Evolutionary conservation across 2,797 vertebrate genomes (phyloP).

Genomic region (Scyliorhinus canicula): DNA sequence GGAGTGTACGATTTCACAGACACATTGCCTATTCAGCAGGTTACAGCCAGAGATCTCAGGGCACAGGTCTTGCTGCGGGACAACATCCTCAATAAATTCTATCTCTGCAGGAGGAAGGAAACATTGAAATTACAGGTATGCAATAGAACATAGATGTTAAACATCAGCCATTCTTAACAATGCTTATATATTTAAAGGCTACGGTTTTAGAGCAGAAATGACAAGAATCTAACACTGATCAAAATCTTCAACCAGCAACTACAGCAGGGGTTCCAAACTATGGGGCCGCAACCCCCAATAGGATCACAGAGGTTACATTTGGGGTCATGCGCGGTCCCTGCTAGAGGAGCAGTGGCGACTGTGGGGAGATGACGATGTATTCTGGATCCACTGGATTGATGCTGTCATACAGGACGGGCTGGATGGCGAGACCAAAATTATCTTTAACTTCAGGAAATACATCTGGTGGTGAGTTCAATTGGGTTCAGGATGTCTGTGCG

Average conservation of each 20-base stretch:
- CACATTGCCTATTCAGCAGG: constrained; percentile 55
- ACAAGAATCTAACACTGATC: not conserved
- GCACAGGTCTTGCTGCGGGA: constrained; percentile 60
- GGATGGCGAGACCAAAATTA: no score
- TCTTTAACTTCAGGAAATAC: no score
- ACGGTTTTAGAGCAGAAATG: not conserved
- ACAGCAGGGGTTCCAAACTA: not conserved
- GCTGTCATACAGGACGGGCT: no score
- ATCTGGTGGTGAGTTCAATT: no score
- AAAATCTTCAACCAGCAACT: not conserved
- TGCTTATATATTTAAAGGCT: no score
- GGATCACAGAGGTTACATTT: no score
- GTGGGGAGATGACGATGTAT: no score
- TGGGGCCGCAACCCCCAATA: no score
- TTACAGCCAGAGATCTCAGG: constrained; percentile 64
- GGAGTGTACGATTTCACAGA: constrained; percentile 61
- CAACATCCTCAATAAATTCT: constrained; percentile 51
- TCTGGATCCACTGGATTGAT: no score
- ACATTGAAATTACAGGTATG: not conserved
- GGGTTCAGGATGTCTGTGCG: no score
- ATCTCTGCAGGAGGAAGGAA: constrained; percentile 23
- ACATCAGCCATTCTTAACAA: not conserved
- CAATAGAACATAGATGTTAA: not conserved
- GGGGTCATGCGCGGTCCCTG: no score
- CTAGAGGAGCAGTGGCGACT: no score